Evolutionary conservation across 2,113 vertebrate species (phyloP), one percentile per base, ranked within the genome.

Genomic region (Larimichthys polyactis): DNA sequence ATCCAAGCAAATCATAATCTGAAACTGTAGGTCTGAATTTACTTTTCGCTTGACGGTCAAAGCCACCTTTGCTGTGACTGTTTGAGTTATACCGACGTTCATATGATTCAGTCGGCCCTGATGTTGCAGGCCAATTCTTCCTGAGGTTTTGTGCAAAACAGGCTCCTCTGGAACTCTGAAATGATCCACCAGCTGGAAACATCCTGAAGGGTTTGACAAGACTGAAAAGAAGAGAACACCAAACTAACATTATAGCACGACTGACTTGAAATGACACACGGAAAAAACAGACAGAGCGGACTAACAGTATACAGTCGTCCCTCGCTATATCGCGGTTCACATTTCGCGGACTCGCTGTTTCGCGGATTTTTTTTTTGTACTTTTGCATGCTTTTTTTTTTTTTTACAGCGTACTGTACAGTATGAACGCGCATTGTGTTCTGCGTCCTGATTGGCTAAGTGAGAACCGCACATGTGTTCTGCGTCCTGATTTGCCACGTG

Each of bases 71-170:
- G 71, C 22, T 0, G 15, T 4, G 4, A 29, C 1, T 2, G 29
- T 14, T 57, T 0, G 27, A 16, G n/a, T 32, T 0, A 0, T n/a
- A 11, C 1, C 14, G 16, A 10, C 24, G 4, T 20, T 48, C 1
- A 15, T 0, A 7, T 2, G 78, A 29, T 2, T 17, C 14, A 2
- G 14, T 57, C 16, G 1, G 27, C 20, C 11, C 70, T 24, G 85
- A 57, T 0, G 3, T 15, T 0, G 22, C 14, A 0, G 82, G 79
- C 16, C 77, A 52, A 60, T 93, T 84, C 60, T 51, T 94, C 71
- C 81, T 93, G 11, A 87, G 71, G 0, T 87, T 72, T 17, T 90
- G 70, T 4, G 87, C 75, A 67, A 88, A 93, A n/a, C 55, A 29
- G 0, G 90, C 60, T 24, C 87, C 62, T 6, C 80, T 88, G 2